These are phyloP conservation scores for Agrochola litura DNA, from an alignment of 2,888 invertebrate genomes.

Conservation along the genomic window DNA sequence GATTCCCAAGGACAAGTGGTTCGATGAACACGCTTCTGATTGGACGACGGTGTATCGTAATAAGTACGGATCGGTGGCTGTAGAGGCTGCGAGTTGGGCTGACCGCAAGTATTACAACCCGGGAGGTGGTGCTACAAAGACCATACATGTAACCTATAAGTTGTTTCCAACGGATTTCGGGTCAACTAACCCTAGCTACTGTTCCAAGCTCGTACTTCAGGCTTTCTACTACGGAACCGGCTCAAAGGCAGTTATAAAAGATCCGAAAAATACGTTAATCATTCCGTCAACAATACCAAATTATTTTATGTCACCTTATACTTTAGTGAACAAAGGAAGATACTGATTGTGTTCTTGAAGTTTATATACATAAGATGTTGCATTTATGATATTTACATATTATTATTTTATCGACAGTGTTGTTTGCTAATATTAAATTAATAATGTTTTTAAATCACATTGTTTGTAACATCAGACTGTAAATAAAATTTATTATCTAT, in stretches of 20 bases:
- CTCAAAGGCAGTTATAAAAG: conserved; percentile 69
- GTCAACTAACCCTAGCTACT: conserved; percentile 77
- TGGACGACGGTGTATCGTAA: conserved; percentile 79
- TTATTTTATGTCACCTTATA: conserved; percentile 76
- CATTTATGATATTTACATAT: not conserved
- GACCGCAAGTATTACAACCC: conserved; percentile 76
- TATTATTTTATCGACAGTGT: not conserved
- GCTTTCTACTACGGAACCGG: conserved; percentile 79
- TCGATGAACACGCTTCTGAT: conserved; percentile 74
- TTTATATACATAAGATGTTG: not conserved
- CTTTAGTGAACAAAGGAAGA: conserved; percentile 74
- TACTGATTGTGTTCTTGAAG: conserved; percentile 61
- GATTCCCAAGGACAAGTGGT: conserved; percentile 76
- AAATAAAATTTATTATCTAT: not conserved
- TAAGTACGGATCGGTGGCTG: conserved; percentile 69
- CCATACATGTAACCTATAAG: conserved; percentile 75
- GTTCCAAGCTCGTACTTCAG: conserved; percentile 79
- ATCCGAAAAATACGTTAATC: conserved; percentile 67
- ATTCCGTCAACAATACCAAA: conserved; percentile 75
- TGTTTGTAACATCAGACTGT: not conserved
- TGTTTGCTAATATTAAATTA: not conserved
- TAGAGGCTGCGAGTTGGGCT: conserved; percentile 76
- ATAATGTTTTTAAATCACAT: not conserved
- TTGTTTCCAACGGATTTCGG: conserved; percentile 70
- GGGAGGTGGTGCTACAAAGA: conserved; percentile 71